Conservation (phyloP, 2,797 vertebrate genomes). For the Macrochelys suwanniensis region DNA sequence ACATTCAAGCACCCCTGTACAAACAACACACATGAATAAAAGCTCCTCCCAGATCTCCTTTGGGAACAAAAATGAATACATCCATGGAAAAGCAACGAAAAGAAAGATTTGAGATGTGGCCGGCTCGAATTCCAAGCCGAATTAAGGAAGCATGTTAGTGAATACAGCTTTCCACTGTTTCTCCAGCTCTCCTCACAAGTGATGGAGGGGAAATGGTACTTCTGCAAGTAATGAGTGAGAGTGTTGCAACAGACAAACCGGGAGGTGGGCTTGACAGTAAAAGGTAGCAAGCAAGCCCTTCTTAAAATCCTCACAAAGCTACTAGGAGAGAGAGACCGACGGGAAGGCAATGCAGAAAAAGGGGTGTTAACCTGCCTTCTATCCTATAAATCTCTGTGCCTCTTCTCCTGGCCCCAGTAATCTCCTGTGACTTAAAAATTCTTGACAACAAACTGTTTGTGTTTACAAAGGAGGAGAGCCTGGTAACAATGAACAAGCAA, state of each 20-base stretch:
- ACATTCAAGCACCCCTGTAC: background rate
- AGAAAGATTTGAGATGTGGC: background rate
- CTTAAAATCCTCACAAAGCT: constrained; percentile 42
- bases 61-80: background rate
- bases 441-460: constrained; percentile 65
- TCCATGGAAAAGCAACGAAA: background rate
- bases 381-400: constrained; percentile 26
- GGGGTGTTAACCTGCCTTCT: constrained; percentile 11
- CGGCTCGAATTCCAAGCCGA: background rate
- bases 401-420: constrained; percentile 36
- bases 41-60: background rate
- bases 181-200: constrained; percentile 31
- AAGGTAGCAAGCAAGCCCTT: constrained; percentile 23
- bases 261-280: background rate
- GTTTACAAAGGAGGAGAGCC: constrained; percentile 70
- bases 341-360: constrained; percentile 40
- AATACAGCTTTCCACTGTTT: constrained; percentile 37
- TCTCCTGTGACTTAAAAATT: constrained; percentile 71
- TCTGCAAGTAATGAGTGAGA: constrained; percentile 43
- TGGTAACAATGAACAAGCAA: constrained; percentile 72
- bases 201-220: constrained; percentile 48
- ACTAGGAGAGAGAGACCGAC: background rate
- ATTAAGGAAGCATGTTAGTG: constrained; percentile 37
- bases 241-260: background rate
- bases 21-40: background rate